phyloP scores from a whole-genome alignment of 2,888 invertebrate genomes.

The Epinotia brunnichana region DNA sequence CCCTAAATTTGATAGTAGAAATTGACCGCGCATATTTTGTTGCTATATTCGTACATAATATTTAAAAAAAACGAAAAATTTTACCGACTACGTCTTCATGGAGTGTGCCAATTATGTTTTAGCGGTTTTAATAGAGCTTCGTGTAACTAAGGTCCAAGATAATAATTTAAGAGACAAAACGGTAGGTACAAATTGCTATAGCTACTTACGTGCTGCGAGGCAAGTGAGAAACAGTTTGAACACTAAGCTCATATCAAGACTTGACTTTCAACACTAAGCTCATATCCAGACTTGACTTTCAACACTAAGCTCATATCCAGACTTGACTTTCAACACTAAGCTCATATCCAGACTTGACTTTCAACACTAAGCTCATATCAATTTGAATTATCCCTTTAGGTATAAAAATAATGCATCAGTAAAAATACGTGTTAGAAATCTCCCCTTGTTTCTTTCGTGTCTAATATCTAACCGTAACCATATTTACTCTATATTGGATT shows the following conservation, averaged over 20 bases:
- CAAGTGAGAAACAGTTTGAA: too few species aligned
- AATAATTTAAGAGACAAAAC: not conserved
- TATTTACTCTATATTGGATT: not conserved
- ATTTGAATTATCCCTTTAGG: too few species aligned
- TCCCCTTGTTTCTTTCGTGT: not conserved
- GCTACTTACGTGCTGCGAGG: too few species aligned
- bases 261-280: too few species aligned
- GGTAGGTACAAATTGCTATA: not conserved
- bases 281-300: too few species aligned
- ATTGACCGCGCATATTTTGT: not conserved
- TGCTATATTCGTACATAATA: not conserved
- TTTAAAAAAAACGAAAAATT: not conserved
- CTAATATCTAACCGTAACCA: not conserved
- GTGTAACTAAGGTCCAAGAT: not conserved
- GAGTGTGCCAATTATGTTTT: not conserved
- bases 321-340: too few species aligned
- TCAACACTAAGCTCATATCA: too few species aligned
- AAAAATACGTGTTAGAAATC: not conserved
- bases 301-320: too few species aligned
- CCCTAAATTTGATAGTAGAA: not conserved
- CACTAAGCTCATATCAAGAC: too few species aligned
- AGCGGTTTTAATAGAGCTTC: not conserved
- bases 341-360: too few species aligned
- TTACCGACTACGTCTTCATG: conserved; percentile 17
- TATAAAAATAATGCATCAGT: too few species aligned